Evolutionary conservation across 2,797 vertebrate species (phyloP), one percentile per base, ranked within the genome.

Genomic region (Characodon lateralis): DNA sequence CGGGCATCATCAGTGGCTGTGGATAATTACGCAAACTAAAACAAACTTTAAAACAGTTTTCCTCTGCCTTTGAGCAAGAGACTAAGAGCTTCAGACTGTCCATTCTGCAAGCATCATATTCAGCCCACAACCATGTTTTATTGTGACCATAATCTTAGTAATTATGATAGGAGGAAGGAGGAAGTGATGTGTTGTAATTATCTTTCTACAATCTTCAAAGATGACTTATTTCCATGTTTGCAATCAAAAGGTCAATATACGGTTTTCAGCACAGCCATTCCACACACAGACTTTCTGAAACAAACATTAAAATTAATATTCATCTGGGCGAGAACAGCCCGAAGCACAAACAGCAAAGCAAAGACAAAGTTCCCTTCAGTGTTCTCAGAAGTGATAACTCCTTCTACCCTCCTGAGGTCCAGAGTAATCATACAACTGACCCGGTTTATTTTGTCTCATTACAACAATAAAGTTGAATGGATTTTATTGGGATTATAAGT

Each of bases 11-110:
- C 80, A 70, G 88, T 87, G 86, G 93, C 90, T 93, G 85, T 69
- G 79, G 88, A 87, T 92, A 93, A 95, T 94, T 89, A 94, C 82
- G 80, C 87, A 93, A 89, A 90, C 87, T 88, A 39, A 85, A 91
- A 91, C 86, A 91, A 88, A 83, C 87, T 80, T 70, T 81, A 81
- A 90, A 80, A 82, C 1, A 18, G 20, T 24, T 41, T 9, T 66
- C 35, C 18, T 65, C 6, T 4, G 28, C 16, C 31, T 28, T 20
- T 2, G 31, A 63, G 16, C 31, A 35, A 20, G 31, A 31, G 61
- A 18, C 31, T 10, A 61, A 61, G 55, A 86, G 80, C 78, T 43
- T 74, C 48, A 71, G 22, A 71, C 51, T 50, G 55, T 71, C 68
- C 58, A 68, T 73, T 63, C 24, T 51, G n/a, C 53, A 69, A 55